Conservation (phyloP, 2,888 invertebrate genomes). For the Mechanitis mazaeus region DNA sequence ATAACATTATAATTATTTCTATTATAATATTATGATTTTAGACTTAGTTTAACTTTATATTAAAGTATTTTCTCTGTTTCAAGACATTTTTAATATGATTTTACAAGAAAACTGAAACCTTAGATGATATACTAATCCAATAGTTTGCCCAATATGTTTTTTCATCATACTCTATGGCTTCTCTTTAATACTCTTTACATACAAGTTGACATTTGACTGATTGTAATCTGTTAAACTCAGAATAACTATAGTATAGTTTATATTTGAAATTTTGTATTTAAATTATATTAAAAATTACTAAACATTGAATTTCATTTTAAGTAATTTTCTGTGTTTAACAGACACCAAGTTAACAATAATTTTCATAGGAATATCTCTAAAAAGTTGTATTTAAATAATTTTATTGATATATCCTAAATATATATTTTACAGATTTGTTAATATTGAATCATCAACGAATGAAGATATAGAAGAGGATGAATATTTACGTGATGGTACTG, state of each 20-base stretch:
- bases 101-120: conserved; percentile 8
- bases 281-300: too few relatives aligned
- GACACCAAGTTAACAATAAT: neutral
- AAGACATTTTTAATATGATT: conserved; percentile 3
- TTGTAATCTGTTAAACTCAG: neutral
- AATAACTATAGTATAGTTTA: too few relatives aligned
- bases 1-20: neutral
- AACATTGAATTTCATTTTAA: too few relatives aligned
- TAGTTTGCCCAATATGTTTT: conserved; percentile 13
- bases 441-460: conserved; percentile 82
- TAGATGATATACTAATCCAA: conserved; percentile 17
- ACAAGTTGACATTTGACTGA: neutral
- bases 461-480: conserved; percentile 76
- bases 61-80: neutral
- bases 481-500: conserved; percentile 65
- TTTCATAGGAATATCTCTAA: neutral
- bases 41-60: neutral
- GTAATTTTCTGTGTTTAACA: neutral
- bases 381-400: too few relatives aligned
- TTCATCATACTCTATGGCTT: conserved; percentile 16
- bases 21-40: neutral
- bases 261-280: too few relatives aligned
- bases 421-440: conserved; percentile 72
- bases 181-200: neutral
- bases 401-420: neutral